Evolutionary conservation across 2,888 invertebrate genomes (phyloP).

Genomic region (Athripsodes cinereus): DNA sequence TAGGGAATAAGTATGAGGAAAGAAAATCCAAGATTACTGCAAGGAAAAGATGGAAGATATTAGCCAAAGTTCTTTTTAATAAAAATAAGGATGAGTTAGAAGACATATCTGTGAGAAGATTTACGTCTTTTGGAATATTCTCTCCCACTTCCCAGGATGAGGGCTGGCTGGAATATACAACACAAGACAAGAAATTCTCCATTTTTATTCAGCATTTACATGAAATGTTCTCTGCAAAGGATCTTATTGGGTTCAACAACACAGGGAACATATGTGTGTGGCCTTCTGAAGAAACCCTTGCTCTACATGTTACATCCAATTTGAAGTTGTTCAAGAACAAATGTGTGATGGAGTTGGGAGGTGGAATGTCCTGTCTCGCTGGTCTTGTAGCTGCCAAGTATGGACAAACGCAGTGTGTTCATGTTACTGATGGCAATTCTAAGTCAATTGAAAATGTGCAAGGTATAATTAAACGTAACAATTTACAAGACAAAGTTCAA

Average conservation of each 20-base stretch:
- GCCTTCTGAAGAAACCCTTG: constrained; percentile 73
- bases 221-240: constrained; percentile 59
- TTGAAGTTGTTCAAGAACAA: constrained; percentile 58
- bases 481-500: constrained; percentile 37
- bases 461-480: constrained; percentile 59
- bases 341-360: constrained; percentile 70
- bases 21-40: constrained; percentile 42
- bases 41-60: constrained; percentile 61
- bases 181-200: constrained; percentile 42
- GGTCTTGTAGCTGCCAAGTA: constrained; percentile 68
- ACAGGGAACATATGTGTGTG: constrained; percentile 76
- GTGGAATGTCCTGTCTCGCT: constrained; percentile 79
- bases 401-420: constrained; percentile 55
- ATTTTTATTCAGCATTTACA: constrained; percentile 55
- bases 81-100: constrained; percentile 29
- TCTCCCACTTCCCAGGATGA: constrained; percentile 39
- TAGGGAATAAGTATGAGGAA: constrained; percentile 10
- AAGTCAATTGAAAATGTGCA: constrained; percentile 67
- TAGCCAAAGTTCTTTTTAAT: constrained; percentile 56
- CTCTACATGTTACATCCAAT: constrained; percentile 62
- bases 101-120: constrained; percentile 49
- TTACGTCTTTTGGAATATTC: constrained; percentile 53
- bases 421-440: constrained; percentile 74
- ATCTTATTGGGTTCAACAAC: constrained; percentile 75
- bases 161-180: constrained; percentile 58